A percentile compares a stretch with the other conserved stretches of the same genome.
Conservation (phyloP, 2,113 vertebrate species). For the Gymnobelideus leadbeateri region DNA sequence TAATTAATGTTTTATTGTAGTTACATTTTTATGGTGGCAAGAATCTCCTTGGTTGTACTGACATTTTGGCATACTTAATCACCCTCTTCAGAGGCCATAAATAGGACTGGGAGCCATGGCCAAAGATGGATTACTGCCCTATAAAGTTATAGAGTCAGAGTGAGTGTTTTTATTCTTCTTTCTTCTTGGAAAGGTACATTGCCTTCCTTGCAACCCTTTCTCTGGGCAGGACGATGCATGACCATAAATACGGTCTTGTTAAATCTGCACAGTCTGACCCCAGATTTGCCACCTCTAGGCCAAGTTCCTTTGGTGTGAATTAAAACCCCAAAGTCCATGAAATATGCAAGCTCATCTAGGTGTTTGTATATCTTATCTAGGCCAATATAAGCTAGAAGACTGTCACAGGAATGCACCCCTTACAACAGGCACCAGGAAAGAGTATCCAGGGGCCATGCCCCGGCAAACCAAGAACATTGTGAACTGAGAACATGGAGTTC, state of each 20-base stretch:
- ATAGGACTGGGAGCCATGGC: conserved; percentile 51
- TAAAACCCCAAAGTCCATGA: conserved; percentile 15
- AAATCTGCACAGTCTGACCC: not conserved
- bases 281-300: not conserved
- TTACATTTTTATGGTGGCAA: conserved; percentile 49
- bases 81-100: conserved; percentile 51
- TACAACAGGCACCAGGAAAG: not conserved
- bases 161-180: conserved; percentile 40
- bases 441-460: not conserved
- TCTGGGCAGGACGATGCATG: not conserved
- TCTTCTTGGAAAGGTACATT: conserved; percentile 48
- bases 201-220: conserved; percentile 27
- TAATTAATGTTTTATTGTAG: conserved; percentile 8
- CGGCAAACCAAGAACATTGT: not conserved
- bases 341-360: not conserved
- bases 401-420: not conserved
- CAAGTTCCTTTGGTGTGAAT: conserved; percentile 45
- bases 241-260: not conserved
- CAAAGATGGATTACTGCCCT: conserved; percentile 45
- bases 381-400: conserved; percentile 28
- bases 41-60: conserved; percentile 23
- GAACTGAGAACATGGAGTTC: not conserved
- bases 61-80: conserved; percentile 28
- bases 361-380: conserved; percentile 5
- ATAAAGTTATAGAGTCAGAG: conserved; percentile 39